phyloP scores from a whole-genome alignment of 1,140 invertebrate species.

The Xylocopa sonorina region DNA sequence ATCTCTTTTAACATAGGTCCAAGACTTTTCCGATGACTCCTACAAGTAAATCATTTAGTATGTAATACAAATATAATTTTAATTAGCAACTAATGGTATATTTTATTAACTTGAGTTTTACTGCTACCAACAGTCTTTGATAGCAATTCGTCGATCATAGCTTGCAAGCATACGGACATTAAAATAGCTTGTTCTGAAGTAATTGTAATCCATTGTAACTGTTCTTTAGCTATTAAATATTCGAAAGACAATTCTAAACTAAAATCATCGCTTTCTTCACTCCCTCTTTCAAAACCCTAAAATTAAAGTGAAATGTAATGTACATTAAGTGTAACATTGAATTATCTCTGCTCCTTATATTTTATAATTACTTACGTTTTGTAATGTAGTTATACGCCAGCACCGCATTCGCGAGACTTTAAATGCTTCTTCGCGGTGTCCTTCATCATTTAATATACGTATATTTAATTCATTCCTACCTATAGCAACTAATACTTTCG shows the following conservation, averaged over 20 bases:
- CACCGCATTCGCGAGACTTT: constrained; percentile 97
- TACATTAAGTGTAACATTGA: constrained; percentile 9
- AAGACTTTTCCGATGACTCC: constrained; percentile 73
- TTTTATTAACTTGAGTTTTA: constrained; percentile 73
- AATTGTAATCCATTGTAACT: constrained; percentile 95
- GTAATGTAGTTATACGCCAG: constrained; percentile 96
- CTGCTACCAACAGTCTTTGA: constrained; percentile 87
- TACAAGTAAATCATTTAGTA: constrained; percentile 73
- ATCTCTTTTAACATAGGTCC: constrained; percentile 84
- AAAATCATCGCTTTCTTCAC: constrained; percentile 71
- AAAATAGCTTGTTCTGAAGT: constrained; percentile 95
- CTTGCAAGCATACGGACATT: constrained; percentile 96
- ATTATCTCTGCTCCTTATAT: constrained; percentile 1
- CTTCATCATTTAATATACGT: constrained; percentile 78
- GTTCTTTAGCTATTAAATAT: constrained; percentile 96
- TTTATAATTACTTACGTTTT: constrained; percentile 84
- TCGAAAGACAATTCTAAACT: constrained; percentile 95
- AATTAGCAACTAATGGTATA: constrained; percentile 41
- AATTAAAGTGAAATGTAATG: constrained; percentile 25
- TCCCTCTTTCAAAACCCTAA: constrained; percentile 68
- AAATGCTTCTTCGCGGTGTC: constrained; percentile 89
- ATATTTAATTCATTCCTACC: constrained; percentile 91
- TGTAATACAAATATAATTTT: constrained; percentile 60
- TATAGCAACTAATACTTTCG: constrained; percentile 87
- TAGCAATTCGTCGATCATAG: constrained; percentile 96